phyloP scores from a whole-genome alignment of 2,797 vertebrate genomes.

The Sebastes reedi region DNA sequence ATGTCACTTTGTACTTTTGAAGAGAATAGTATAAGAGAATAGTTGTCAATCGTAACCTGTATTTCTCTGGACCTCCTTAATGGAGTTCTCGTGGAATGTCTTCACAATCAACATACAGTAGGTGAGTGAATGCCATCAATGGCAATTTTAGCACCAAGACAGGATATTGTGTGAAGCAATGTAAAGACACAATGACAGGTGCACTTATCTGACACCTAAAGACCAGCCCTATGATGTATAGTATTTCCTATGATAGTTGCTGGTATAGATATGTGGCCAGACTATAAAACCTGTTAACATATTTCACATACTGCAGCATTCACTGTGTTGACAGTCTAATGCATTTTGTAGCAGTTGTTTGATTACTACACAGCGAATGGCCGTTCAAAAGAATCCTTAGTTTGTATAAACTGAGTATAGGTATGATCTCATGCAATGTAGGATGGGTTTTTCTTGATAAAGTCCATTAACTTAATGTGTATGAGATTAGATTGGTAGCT shows the following conservation, averaged over 20 bases:
- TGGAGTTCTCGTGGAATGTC: neutral
- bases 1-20: neutral
- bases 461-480: conserved; percentile 68
- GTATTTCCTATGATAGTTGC: neutral
- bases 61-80: neutral
- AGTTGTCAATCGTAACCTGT: neutral
- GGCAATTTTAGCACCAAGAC: conserved; percentile 7
- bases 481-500: conserved; percentile 52
- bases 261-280: neutral
- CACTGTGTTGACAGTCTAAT: neutral
- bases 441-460: conserved; percentile 11
- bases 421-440: conserved; percentile 34
- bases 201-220: conserved; percentile 17
- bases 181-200: conserved; percentile 4
- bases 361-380: neutral
- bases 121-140: conserved; percentile 4
- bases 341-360: neutral
- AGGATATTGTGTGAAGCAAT: neutral
- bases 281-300: neutral
- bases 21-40: neutral
- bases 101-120: neutral
- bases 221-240: neutral
- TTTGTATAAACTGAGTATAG: neutral
- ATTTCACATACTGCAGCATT: neutral
- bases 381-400: neutral